Conservation (phyloP, 2,113 vertebrate species). For the Gymnorhina tibicen region DNA sequence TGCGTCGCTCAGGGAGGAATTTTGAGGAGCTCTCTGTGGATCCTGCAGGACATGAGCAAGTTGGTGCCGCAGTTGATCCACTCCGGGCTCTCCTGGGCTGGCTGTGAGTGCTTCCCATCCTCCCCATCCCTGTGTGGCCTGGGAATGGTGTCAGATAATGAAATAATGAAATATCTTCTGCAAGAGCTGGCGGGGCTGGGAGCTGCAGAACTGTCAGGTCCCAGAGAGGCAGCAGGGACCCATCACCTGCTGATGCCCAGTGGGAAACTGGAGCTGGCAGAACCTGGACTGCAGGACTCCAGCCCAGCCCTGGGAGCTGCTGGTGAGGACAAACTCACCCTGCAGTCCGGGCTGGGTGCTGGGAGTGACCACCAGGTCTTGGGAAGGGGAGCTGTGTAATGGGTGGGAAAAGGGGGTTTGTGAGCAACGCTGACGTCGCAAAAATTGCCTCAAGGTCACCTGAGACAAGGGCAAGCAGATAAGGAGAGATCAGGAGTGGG, state of each 20-base stretch:
- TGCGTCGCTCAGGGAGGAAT: background rate
- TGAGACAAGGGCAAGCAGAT: background rate
- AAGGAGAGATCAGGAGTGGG: background rate
- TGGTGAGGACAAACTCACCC: background rate
- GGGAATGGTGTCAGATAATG: background rate
- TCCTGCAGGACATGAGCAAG: background rate
- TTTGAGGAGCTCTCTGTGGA: background rate
- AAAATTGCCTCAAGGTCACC: background rate
- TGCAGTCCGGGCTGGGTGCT: background rate
- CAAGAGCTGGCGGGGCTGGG: background rate
- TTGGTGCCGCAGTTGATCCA: background rate
- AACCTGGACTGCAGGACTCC: background rate
- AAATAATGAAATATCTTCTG: background rate
- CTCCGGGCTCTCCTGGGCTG: background rate
- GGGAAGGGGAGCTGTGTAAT: background rate
- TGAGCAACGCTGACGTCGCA: background rate
- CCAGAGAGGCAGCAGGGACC: background rate
- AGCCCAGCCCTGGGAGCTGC: background rate
- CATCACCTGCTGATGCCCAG: background rate
- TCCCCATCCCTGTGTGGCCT: no score
- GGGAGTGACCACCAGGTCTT: background rate
- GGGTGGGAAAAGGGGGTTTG: background rate
- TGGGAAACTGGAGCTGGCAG: background rate
- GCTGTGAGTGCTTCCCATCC: background rate
- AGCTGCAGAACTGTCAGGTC: background rate